These are phyloP conservation scores for Elephantulus edwardii DNA, from an alignment of 2,113 vertebrate genomes.

Conservation along the genomic window DNA sequence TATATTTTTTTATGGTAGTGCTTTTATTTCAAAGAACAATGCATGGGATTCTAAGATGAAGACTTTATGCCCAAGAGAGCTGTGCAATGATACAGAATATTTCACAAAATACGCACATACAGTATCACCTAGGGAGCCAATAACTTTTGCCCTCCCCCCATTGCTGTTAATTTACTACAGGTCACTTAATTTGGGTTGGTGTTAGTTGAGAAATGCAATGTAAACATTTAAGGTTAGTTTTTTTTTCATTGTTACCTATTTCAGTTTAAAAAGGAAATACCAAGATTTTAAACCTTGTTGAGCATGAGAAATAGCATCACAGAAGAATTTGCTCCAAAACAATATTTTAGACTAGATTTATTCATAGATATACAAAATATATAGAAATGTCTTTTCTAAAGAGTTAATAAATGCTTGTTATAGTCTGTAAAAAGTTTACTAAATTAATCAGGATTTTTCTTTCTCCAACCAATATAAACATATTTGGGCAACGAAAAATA, in stretches of 20 bases:
- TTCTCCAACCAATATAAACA: conserved; percentile 67
- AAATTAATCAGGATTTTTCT: conserved; percentile 61
- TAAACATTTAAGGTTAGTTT: conserved; percentile 79
- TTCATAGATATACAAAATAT: conserved; percentile 86
- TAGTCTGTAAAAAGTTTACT: conserved; percentile 77
- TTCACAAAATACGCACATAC: conserved; percentile 78
- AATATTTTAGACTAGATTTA: conserved; percentile 77
- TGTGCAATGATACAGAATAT: conserved; percentile 76
- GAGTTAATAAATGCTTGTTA: conserved; percentile 79
- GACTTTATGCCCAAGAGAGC: conserved; percentile 77
- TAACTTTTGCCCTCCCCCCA: conserved; percentile 10
- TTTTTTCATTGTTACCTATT: conserved; percentile 50
- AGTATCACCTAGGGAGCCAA: conserved; percentile 67
- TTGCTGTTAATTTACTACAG: conserved; percentile 56
- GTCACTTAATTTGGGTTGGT: conserved; percentile 64
- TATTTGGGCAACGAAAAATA: conserved; percentile 63
- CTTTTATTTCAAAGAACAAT: conserved; percentile 82
- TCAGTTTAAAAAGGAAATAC: conserved; percentile 82
- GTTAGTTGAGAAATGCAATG: conserved; percentile 72
- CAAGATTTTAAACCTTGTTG: conserved; percentile 73
- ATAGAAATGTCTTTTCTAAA: conserved; percentile 84
- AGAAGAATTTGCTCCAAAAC: conserved; percentile 81
- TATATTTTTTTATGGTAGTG: conserved; percentile 73
- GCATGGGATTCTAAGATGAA: conserved; percentile 79
- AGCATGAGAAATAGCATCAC: conserved; percentile 75